These are phyloP conservation scores for Parazoanthus swiftii DNA, from an alignment of 92 coral and sea anemone genomes.

Conservation along the genomic window DNA sequence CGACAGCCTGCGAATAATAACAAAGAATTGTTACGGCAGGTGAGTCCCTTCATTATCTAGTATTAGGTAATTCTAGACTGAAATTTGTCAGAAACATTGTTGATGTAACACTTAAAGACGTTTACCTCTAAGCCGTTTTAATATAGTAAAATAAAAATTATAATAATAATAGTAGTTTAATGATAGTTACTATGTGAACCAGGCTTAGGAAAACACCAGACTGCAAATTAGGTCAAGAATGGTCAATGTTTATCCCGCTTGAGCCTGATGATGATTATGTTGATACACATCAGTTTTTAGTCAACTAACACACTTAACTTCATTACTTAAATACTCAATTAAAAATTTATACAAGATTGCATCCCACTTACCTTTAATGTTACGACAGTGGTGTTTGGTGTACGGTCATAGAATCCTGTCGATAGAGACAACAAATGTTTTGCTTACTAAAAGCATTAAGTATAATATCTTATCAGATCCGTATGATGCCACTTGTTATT, in stretches of 20 bases:
- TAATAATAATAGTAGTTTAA: too few species aligned
- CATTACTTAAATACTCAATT: too few species aligned
- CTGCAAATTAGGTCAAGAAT: too few species aligned
- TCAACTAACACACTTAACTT: neutral
- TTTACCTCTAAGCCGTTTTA: too few species aligned
- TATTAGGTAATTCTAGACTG: too few species aligned
- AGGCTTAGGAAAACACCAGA: too few species aligned
- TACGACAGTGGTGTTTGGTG: slow-evolving; percentile 42
- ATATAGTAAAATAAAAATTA: too few species aligned
- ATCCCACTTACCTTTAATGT: slow-evolving; percentile 51
- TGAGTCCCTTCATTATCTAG: neutral
- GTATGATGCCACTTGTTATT: too few species aligned
- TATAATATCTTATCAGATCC: neutral
- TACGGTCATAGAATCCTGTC: slow-evolving; percentile 59
- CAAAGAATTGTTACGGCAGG: neutral
- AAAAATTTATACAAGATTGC: neutral
- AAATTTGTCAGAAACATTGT: neutral
- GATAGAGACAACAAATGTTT: neutral
- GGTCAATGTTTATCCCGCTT: neutral
- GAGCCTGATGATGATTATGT: neutral
- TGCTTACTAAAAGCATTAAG: neutral
- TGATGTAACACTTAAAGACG: too few species aligned
- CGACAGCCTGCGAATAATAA: slow-evolving; percentile 66
- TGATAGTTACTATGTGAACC: too few species aligned
- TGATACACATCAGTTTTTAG: too few species aligned